Percentiles rank a stretch among this genome's conserved stretches.
These are phyloP conservation scores for Neomorphus geoffroyi DNA, from an alignment of 2,797 vertebrate genomes.

Conservation along the genomic window DNA sequence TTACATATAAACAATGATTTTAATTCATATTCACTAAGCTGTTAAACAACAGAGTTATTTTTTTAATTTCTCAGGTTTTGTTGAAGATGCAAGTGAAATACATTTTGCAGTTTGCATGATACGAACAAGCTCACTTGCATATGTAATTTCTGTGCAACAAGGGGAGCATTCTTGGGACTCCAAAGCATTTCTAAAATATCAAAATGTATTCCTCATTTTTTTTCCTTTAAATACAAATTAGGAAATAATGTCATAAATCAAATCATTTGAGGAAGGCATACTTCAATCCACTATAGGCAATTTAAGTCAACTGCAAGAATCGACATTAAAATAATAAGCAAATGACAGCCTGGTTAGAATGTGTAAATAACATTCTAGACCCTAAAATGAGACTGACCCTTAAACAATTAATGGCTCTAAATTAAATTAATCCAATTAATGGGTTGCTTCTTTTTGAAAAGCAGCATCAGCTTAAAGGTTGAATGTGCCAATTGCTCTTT, in stretches of 20 bases:
- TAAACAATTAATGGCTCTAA: background rate
- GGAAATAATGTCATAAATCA: background rate
- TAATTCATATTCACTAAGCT: background rate
- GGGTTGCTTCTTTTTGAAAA: background rate
- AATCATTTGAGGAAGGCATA: background rate
- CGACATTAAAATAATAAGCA: background rate
- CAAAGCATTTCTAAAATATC: background rate
- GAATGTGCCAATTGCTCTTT: background rate
- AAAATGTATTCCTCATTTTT: background rate
- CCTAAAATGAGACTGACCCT: background rate
- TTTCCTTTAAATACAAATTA: background rate
- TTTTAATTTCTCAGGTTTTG: background rate
- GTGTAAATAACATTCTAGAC: background rate
- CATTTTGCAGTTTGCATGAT: background rate
- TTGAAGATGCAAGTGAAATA: background rate
- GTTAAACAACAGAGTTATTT: background rate
- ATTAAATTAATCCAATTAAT: background rate
- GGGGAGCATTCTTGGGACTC: background rate
- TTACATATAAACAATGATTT: background rate
- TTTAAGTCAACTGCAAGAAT: background rate
- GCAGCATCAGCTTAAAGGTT: background rate
- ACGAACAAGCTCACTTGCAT: background rate
- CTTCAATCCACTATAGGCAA: background rate
- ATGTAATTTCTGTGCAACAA: background rate
- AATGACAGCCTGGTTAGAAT: background rate